Conservation (phyloP, 2,888 invertebrate species). For the Dryocosmus kuriphilus region DNA sequence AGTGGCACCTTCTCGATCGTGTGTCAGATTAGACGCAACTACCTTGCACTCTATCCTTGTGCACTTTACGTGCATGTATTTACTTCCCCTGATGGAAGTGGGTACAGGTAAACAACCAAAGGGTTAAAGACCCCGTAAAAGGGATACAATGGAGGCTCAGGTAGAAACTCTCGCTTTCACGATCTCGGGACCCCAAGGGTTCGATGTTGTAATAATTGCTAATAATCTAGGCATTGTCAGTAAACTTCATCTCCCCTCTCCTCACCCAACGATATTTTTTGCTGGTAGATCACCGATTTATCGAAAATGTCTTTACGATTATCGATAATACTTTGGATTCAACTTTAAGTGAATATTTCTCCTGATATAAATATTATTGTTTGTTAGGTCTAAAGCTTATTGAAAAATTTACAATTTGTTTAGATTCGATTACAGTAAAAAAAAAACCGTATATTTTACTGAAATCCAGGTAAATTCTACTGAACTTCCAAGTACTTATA, state of each 20-base stretch:
- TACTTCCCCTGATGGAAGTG: neutral
- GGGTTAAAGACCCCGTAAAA: slow-evolving; percentile 35
- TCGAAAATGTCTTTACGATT: neutral
- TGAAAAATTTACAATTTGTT: neutral
- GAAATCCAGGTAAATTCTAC: no score
- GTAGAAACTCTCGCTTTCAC: slow-evolving; percentile 36
- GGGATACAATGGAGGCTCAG: slow-evolving; percentile 17
- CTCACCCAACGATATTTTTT: neutral
- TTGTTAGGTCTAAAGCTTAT: neutral
- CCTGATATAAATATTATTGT: neutral
- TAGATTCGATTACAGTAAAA: no score
- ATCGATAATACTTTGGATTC: neutral
- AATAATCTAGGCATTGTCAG: slow-evolving; percentile 34
- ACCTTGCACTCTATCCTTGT: neutral
- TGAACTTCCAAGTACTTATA: no score
- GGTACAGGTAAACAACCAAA: slow-evolving; percentile 26
- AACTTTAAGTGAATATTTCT: neutral
- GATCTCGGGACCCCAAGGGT: neutral
- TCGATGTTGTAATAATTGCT: slow-evolving; percentile 32
- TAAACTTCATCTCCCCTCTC: slow-evolving; percentile 8
- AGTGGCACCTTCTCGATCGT: slow-evolving; percentile 37
- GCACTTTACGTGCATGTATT: slow-evolving; percentile 16
- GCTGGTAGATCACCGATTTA: neutral
- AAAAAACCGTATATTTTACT: no score
- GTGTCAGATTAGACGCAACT: slow-evolving; percentile 21